These are phyloP conservation scores for Sitobion miscanthi DNA, from an alignment of 1,140 invertebrate species.

Conservation along the genomic window DNA sequence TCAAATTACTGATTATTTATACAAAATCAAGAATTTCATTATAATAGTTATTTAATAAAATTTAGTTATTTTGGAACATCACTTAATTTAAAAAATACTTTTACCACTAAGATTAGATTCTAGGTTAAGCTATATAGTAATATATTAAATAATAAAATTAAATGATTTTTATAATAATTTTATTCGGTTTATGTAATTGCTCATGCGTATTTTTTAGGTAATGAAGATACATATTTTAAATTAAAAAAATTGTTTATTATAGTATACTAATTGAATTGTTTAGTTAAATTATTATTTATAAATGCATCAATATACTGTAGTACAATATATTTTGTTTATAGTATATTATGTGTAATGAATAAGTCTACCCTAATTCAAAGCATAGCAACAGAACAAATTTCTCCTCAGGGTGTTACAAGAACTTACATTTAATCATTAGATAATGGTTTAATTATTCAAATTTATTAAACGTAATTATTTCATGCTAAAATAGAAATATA, in stretches of 20 bases:
- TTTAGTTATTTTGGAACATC: background rate
- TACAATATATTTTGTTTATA: background rate
- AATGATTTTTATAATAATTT: no score
- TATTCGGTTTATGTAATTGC: no score
- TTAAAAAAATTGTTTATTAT: no score
- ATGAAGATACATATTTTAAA: no score
- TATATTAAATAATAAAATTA: background rate
- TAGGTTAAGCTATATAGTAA: background rate
- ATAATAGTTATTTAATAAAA: background rate
- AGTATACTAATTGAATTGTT: no score
- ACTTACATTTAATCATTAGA: background rate
- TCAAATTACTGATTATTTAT: background rate
- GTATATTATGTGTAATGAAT: no score
- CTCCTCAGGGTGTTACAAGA: background rate
- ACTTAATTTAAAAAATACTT: background rate
- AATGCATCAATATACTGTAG: background rate
- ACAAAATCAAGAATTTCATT: background rate
- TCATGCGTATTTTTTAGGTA: no score
- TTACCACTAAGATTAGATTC: background rate
- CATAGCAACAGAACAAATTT: background rate
- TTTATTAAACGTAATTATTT: background rate
- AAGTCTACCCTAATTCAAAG: background rate
- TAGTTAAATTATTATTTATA: background rate
- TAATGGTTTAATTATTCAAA: background rate
- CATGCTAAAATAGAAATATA: background rate